These are phyloP conservation scores for Melanotaenia boesemani DNA, from an alignment of 2,797 vertebrate species.

Conservation along the genomic window DNA sequence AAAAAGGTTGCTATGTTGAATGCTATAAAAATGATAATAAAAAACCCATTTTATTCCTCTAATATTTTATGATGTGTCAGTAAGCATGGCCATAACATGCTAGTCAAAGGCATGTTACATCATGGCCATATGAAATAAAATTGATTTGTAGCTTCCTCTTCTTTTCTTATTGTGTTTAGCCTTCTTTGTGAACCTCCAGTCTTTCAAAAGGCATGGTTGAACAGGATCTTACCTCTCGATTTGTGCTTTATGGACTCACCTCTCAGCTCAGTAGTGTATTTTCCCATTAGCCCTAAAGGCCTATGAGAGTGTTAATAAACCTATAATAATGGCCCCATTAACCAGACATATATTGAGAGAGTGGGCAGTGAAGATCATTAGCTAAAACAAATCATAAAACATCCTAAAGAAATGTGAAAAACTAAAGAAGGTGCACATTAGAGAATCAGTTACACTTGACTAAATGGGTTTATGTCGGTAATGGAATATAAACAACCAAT, in stretches of 20 bases:
- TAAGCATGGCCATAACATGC: conserved; percentile 25
- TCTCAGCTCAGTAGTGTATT: conserved; percentile 39
- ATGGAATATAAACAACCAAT: conserved; percentile 34
- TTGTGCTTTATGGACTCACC: conserved; percentile 42
- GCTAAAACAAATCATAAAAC: conserved; percentile 47
- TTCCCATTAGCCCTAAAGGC: conserved; percentile 43
- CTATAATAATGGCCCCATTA: conserved; percentile 62
- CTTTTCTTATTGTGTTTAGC: not conserved
- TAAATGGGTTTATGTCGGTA: conserved; percentile 24
- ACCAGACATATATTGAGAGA: conserved; percentile 39
- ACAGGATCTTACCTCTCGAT: conserved; percentile 26
- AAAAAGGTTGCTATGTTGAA: conserved; percentile 3
- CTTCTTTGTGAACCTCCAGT: conserved; percentile 15
- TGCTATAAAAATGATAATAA: not conserved
- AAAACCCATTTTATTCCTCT: too few relatives aligned
- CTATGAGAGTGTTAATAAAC: conserved; percentile 51
- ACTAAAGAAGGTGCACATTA: conserved; percentile 15
- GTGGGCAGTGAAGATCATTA: conserved; percentile 33
- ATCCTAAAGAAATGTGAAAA: conserved; percentile 35
- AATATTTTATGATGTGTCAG: not conserved
- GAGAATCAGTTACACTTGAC: conserved; percentile 10
- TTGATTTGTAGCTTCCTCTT: conserved; percentile 1
- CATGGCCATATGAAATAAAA: not conserved
- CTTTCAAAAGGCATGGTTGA: conserved; percentile 47
- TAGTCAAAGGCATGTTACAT: not conserved